Evolutionary conservation across 2,113 vertebrate species (phyloP), one percentile per base, ranked within the genome.

Genomic region (Heliornis fulica): DNA sequence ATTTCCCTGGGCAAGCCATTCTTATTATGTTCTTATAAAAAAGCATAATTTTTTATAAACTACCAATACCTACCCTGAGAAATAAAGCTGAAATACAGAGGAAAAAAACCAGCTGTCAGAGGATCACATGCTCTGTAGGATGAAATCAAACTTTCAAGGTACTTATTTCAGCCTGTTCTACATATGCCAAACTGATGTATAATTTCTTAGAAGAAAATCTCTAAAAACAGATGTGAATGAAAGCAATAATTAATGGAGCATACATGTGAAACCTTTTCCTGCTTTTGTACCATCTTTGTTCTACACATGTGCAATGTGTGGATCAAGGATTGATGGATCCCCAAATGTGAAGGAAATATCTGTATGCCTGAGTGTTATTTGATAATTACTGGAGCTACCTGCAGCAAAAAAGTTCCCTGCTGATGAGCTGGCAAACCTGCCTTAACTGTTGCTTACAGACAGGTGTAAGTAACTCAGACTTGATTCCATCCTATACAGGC

Each of bases 231-330:
- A 19, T 66, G 19, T 59, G 32, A 87, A 78, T 10, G 10, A 68
- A 59, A 71, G 41, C 7, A 74, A 0, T 43, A 65, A 82, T 69
- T 87, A 66, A 15, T 64, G 51, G 23, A 71, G 11, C 51, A 82
- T 1, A 56, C 3, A 63, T 7, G 10, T 13, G n/a, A 84, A 72
- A 7, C 10, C 38, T 64, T 41, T 10, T 34, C 9, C 28, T 50
- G 41, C 23, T 75, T 96, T 77, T 75, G 34, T 74, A 70, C 22
- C 29, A 63, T 12, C 14, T 11, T 86, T 82, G 16, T 79, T 70
- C 76, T 32, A 45, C 8, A 77, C 25, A 59, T 0, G 3, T n/a
- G 3, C 17, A 76, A 36, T 5, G 2, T 17, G 10, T 26, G 3
- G 18, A 68, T 50, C 32, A 84, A 81, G 48, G n/a, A 84, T 0